Evolutionary conservation across 2,113 vertebrate genomes (phyloP), one percentile per base, ranked within the genome.

Genomic region (Dromiciops gliroides): DNA sequence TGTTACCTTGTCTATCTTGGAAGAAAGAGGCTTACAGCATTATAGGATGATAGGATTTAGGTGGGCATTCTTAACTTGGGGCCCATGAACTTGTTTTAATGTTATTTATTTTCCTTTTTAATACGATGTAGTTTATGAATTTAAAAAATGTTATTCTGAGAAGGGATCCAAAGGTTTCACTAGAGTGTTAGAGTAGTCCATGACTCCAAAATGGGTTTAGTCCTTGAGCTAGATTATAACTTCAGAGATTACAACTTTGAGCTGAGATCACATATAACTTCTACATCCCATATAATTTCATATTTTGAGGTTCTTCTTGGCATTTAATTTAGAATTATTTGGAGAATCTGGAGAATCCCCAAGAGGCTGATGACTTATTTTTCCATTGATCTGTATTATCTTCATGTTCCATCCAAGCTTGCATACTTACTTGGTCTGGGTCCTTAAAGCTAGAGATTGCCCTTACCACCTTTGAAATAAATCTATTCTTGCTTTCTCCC

Each of bases 311-410:
- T 44, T 75, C 67, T 75, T n/a, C 16, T 75, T 75, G 16, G 1
- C 3, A 44, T 44, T 75, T 67, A 31, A 56, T 92, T 49, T 52
- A 31, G 5, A 28, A 8, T 60, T 95, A 49, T 16, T 91, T 90
- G 83, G 91, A 92, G 92, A 94, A 88, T 92, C 92, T 90, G 91
- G 90, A 96, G 90, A 90, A 22, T 28, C 0, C 49, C 6, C 52
- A 50, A 91, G 37, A 89, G 51, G 89, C 83, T n/a, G 52, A 22
- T 12, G 24, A 25, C 11, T 51, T 67, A 7, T n/a, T 53, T 93
- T 53, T 88, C 50, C 50, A 56, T 67, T 90, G 92, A 9, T 37
- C 95, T 28, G 3, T 93, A 22, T 75, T 44, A 75, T 75, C 16
- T 75, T 75, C 14, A 75, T 75, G 31, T 37, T 67, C 16, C 44